Conservation (phyloP, 1,140 invertebrate genomes). For the Orchestia grillus region DNA sequence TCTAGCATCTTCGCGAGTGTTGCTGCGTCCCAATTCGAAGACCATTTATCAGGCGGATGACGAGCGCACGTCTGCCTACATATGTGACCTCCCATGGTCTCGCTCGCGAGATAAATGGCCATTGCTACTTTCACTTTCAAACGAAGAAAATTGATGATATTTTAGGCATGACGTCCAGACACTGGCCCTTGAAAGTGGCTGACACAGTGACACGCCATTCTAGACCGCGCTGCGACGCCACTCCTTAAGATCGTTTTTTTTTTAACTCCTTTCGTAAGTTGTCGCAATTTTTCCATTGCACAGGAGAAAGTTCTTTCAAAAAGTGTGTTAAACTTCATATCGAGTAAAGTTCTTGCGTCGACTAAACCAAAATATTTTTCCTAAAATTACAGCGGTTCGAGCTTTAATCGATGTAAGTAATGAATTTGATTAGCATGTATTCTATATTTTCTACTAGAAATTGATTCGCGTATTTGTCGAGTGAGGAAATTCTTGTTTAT, state of each 20-base stretch:
- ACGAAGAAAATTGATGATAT: not conserved
- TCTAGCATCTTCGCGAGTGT: not conserved
- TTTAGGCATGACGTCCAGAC: constrained; percentile 10
- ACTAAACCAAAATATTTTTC: not conserved
- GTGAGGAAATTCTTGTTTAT: not conserved
- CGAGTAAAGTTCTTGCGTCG: no score
- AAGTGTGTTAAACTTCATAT: not conserved
- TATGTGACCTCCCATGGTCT: constrained; percentile 12
- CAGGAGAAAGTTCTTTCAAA: not conserved
- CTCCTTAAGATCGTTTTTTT: not conserved
- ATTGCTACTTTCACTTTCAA: constrained; percentile 33
- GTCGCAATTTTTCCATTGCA: not conserved
- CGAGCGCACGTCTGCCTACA: not conserved
- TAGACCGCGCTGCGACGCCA: not conserved
- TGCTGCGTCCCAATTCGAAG: not conserved
- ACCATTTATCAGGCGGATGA: constrained; percentile 9
- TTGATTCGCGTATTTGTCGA: not conserved
- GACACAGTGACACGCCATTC: not conserved
- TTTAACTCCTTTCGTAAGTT: not conserved
- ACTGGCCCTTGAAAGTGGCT: not conserved
- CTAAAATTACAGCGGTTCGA: not conserved
- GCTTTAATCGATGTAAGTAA: not conserved
- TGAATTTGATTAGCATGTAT: not conserved
- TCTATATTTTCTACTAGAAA: not conserved
- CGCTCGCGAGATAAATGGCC: not conserved